phyloP scores from a whole-genome alignment of 64 coral and sea anemone species.

The Porites australiensis region DNA sequence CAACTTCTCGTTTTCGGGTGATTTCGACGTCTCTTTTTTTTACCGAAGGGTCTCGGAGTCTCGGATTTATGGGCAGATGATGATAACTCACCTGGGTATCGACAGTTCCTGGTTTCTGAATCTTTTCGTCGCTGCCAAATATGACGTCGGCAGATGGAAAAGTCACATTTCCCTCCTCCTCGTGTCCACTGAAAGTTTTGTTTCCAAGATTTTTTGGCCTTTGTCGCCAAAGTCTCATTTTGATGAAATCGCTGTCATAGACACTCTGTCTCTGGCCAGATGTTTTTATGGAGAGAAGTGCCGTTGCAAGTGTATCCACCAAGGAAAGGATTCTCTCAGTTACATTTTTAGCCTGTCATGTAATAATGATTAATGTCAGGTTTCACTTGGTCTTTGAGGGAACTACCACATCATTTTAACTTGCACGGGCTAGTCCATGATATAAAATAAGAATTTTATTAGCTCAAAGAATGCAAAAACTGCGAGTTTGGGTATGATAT shows the following conservation, averaged over 20 bases:
- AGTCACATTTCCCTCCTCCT: neutral
- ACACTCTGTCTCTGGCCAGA: neutral
- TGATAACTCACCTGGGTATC: neutral
- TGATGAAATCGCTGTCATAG: neutral
- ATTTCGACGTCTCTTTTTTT: too few relatives aligned
- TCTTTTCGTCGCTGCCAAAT: neutral
- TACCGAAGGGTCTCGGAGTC: too few relatives aligned
- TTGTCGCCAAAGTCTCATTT: neutral
- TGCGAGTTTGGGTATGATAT: too few relatives aligned
- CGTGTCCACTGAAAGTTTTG: neutral
- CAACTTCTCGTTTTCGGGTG: too few relatives aligned
- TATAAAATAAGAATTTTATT: too few relatives aligned
- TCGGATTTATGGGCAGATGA: too few relatives aligned
- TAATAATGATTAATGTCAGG: neutral
- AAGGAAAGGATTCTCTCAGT: neutral
- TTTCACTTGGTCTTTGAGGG: neutral
- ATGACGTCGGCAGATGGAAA: neutral
- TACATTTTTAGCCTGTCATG: neutral
- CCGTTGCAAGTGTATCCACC: neutral
- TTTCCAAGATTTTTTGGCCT: neutral
- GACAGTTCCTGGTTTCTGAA: neutral
- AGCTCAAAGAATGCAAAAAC: too few relatives aligned
- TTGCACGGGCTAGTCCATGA: too few relatives aligned
- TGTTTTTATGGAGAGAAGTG: neutral
- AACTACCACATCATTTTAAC: too few relatives aligned